These are phyloP conservation scores for Echinarachnius parma DNA, from an alignment of 53 echinoderm and acorn worm genomes.

Conservation along the genomic window DNA sequence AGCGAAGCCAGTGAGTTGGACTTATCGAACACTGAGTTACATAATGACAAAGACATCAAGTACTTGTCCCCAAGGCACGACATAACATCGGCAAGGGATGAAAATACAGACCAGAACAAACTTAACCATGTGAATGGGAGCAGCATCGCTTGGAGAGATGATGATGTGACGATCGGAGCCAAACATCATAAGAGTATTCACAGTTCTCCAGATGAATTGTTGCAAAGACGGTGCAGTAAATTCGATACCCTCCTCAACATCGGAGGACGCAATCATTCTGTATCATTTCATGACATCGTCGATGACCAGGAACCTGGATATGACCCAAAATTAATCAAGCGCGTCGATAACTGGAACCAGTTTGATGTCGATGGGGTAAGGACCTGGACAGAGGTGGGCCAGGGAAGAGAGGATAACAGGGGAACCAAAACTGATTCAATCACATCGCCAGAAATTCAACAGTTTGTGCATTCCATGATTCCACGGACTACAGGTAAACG, in stretches of 20 bases:
- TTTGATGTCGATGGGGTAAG: neutral
- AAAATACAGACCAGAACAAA: no score
- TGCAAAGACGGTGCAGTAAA: neutral
- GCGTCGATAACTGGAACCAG: slow-evolving; percentile 3
- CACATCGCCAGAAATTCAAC: neutral
- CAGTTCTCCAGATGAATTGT: slow-evolving; percentile 8
- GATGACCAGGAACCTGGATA: neutral
- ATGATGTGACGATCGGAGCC: slow-evolving; percentile 23
- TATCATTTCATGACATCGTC: no score
- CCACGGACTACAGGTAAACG: neutral
- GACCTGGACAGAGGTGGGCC: neutral
- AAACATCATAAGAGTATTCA: neutral
- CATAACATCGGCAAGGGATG: no score
- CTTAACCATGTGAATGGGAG: no score
- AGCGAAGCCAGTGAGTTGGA: no score
- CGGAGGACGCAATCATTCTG: no score
- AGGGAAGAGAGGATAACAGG: neutral
- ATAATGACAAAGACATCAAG: no score
- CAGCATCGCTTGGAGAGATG: no score
- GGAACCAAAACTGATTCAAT: neutral
- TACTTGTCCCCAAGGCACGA: no score
- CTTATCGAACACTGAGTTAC: no score
- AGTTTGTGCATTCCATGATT: neutral
- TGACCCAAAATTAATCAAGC: neutral
- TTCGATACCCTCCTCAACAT: neutral